Conservation (phyloP, 2,113 vertebrate species). For the Brienomyrus longianalis region DNA sequence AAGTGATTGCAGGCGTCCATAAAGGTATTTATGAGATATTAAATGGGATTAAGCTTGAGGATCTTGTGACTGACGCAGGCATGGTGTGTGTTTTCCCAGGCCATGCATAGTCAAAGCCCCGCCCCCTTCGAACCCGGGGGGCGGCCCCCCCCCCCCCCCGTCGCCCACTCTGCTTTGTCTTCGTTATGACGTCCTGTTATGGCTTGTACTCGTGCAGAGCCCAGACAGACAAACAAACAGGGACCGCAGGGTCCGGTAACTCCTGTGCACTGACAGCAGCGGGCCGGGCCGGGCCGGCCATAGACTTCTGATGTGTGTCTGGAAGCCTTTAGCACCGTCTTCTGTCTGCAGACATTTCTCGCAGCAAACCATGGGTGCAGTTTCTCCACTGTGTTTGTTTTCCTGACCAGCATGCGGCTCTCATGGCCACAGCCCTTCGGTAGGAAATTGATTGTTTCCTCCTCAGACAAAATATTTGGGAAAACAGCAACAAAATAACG, state of each 20-base stretch:
- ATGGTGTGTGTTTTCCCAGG: not conserved
- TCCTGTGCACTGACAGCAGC: not conserved
- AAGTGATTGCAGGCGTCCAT: not conserved
- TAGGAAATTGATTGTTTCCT: constrained; percentile 56
- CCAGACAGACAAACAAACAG: constrained; percentile 49
- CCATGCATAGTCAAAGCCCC: not conserved
- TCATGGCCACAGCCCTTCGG: constrained; percentile 12
- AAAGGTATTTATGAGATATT: constrained; percentile 7
- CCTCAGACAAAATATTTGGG: constrained; percentile 63
- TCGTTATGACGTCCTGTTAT: constrained; percentile 49
- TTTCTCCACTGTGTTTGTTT: constrained; percentile 20
- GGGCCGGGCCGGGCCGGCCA: not conserved
- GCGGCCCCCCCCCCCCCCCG: not conserved
- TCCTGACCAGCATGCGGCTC: constrained; percentile 21
- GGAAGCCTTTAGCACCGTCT: constrained; percentile 32
- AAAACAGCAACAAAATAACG: constrained; percentile 42
- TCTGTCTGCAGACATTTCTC: constrained; percentile 39
- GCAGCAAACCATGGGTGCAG: constrained; percentile 33
- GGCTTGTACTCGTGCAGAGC: constrained; percentile 41
- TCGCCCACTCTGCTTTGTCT: not conserved
- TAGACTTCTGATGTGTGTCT: not conserved
- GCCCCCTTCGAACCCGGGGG: not conserved
- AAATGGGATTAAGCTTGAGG: not conserved
- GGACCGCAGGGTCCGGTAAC: not conserved
- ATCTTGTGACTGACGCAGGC: not conserved